phyloP scores from a whole-genome alignment of 1,140 invertebrate genomes.

The Anoplophora glabripennis region DNA sequence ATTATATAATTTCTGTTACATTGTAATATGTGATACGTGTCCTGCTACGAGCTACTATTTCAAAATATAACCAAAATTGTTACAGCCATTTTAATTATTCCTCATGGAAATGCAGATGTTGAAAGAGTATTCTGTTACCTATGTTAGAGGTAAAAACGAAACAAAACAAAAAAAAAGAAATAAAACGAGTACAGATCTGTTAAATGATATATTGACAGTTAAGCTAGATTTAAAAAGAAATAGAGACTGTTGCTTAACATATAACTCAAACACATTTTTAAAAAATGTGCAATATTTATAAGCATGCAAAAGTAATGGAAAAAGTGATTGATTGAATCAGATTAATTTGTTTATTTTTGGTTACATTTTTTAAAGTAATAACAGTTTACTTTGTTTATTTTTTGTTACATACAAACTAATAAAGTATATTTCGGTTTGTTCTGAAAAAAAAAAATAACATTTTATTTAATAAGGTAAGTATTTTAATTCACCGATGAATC shows the following conservation, averaged over 20 bases:
- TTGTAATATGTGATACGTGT: too few species aligned
- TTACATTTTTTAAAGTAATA: too few species aligned
- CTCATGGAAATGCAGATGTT: constrained; percentile 21
- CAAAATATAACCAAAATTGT: constrained; percentile 15
- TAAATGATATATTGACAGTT: background rate
- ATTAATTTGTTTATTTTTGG: too few species aligned
- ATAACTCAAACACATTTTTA: background rate
- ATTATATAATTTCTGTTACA: too few species aligned
- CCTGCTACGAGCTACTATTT: too few species aligned
- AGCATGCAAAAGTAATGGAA: background rate
- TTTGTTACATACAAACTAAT: too few species aligned
- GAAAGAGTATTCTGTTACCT: constrained; percentile 21
- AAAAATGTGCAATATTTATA: constrained; percentile 1
- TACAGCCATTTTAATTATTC: constrained; percentile 1
- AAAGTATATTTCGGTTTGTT: too few species aligned
- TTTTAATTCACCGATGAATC: too few species aligned
- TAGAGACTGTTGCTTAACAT: background rate
- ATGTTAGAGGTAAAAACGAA: constrained; percentile 15
- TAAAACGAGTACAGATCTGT: background rate
- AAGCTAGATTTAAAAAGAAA: constrained; percentile 3
- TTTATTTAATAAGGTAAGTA: too few species aligned
- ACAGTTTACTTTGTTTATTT: too few species aligned
- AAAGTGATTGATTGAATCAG: too few species aligned
- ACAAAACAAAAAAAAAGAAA: constrained; percentile 18
- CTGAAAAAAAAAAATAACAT: too few species aligned